Conservation (phyloP, 2,113 vertebrate species). For the Anguilla rostrata region DNA sequence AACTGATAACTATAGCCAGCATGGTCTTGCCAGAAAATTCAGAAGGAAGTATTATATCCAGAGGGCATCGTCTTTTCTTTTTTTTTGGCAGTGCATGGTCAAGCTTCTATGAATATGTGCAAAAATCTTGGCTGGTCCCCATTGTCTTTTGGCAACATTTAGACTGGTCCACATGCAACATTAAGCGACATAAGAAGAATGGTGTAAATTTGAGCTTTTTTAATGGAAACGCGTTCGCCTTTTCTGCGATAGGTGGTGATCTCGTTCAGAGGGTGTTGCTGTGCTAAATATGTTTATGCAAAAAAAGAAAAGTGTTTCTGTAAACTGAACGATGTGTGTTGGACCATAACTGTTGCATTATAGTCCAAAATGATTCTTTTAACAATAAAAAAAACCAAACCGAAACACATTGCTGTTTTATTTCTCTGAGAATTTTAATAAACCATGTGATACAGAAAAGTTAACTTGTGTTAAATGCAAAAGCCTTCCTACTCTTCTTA, state of each 20-base stretch:
- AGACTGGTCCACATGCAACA: neutral
- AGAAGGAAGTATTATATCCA: neutral
- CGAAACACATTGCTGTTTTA: neutral
- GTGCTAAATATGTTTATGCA: constrained; percentile 2
- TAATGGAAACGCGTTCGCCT: neutral
- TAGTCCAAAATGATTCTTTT: constrained; percentile 68
- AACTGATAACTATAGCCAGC: neutral
- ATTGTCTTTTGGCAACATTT: constrained; percentile 28
- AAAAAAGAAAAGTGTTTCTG: constrained; percentile 49
- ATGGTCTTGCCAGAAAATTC: neutral
- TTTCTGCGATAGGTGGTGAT: neutral
- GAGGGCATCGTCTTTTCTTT: neutral
- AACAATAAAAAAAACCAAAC: constrained; percentile 62
- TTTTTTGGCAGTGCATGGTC: constrained; percentile 8
- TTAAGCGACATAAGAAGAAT: constrained; percentile 10
- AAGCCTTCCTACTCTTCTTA: neutral
- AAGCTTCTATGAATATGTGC: constrained; percentile 12
- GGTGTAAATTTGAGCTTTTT: constrained; percentile 20
- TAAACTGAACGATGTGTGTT: constrained; percentile 53
- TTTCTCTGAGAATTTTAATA: neutral
- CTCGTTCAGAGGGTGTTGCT: neutral
- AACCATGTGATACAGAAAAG: neutral
- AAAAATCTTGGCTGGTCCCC: constrained; percentile 29
- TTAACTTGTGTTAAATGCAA: neutral
- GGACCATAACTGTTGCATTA: constrained; percentile 40